phyloP scores from a whole-genome alignment of 1,140 invertebrate species.

The Caenorhabditis tropicalis region DNA sequence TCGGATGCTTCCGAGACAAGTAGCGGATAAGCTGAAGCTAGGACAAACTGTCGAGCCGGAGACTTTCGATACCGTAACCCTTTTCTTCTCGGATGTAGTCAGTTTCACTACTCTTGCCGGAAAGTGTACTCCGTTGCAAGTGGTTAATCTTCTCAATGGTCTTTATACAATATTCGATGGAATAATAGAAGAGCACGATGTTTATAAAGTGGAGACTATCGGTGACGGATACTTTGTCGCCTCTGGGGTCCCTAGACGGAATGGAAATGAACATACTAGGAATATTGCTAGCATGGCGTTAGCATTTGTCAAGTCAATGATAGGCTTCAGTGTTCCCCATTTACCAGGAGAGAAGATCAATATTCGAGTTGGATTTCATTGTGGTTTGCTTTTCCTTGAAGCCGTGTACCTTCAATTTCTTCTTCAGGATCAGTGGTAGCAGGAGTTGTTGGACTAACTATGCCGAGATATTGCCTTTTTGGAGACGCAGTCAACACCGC shows the following conservation, averaged over 20 bases:
- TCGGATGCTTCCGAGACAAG: slow-evolving; percentile 84
- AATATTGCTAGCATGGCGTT: slow-evolving; percentile 57
- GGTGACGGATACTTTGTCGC: slow-evolving; percentile 80
- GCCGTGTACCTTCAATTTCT: background rate
- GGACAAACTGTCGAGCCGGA: slow-evolving; percentile 90
- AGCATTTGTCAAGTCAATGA: slow-evolving; percentile 76
- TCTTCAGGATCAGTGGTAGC: slow-evolving; percentile 69
- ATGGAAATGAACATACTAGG: slow-evolving; percentile 76
- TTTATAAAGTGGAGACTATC: slow-evolving; percentile 78
- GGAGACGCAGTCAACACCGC: slow-evolving; percentile 93
- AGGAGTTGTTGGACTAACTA: slow-evolving; percentile 73
- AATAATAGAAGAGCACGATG: slow-evolving; percentile 80
- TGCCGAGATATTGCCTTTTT: slow-evolving; percentile 77
- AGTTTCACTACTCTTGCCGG: slow-evolving; percentile 93
- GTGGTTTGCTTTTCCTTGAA: slow-evolving; percentile 58
- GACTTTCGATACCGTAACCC: slow-evolving; percentile 84
- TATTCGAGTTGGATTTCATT: slow-evolving; percentile 77
- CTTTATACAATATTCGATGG: slow-evolving; percentile 84
- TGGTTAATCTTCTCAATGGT: slow-evolving; percentile 82
- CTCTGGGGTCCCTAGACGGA: slow-evolving; percentile 76
- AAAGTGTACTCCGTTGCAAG: slow-evolving; percentile 74
- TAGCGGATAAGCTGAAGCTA: slow-evolving; percentile 84
- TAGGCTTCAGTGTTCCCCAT: slow-evolving; percentile 84
- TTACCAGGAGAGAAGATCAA: slow-evolving; percentile 83
- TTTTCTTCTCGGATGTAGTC: slow-evolving; percentile 83